Evolutionary conservation across 2,797 vertebrate genomes (phyloP).

Genomic region (Onychomys leucogaster): DNA sequence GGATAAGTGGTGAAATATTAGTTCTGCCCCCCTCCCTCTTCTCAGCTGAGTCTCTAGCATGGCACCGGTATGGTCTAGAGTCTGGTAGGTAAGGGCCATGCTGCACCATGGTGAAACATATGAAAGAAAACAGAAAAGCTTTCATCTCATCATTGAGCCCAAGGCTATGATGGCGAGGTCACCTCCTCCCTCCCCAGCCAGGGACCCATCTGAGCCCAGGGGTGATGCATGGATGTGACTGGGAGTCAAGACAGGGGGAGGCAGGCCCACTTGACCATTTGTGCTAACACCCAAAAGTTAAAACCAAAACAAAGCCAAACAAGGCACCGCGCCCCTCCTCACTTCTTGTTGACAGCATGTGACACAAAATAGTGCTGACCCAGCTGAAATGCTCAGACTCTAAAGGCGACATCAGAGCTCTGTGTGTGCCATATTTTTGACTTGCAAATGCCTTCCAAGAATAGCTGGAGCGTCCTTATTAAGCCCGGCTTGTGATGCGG

Average conservation of each 20-base stretch:
- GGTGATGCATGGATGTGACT: not conserved
- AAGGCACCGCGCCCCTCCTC: not conserved
- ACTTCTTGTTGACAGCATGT: slow-evolving; percentile 71
- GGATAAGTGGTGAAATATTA: not conserved
- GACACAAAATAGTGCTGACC: slow-evolving; percentile 87
- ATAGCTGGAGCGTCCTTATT: slow-evolving; percentile 90
- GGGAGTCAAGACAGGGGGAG: not conserved
- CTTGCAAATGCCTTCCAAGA: slow-evolving; percentile 87
- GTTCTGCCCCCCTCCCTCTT: not conserved
- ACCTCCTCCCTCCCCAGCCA: not conserved
- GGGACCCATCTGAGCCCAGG: not conserved
- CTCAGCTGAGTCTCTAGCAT: not conserved
- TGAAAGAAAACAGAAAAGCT: not conserved
- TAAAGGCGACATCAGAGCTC: slow-evolving; percentile 87
- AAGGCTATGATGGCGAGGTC: not conserved
- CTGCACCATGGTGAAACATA: not conserved
- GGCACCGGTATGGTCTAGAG: not conserved
- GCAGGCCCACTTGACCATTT: not conserved
- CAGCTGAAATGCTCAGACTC: slow-evolving; percentile 88
- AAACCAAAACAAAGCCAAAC: slow-evolving; percentile 52
- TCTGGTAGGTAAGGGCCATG: not conserved
- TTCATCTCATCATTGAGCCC: slow-evolving; percentile 6
- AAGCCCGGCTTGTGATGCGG: slow-evolving; percentile 89
- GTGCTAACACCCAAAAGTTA: slow-evolving; percentile 27
- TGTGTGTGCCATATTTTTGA: slow-evolving; percentile 86